Evolutionary conservation across 2,888 invertebrate species (phyloP), one percentile per base, ranked within the genome.

Genomic region (Nomada lathburiana): DNA sequence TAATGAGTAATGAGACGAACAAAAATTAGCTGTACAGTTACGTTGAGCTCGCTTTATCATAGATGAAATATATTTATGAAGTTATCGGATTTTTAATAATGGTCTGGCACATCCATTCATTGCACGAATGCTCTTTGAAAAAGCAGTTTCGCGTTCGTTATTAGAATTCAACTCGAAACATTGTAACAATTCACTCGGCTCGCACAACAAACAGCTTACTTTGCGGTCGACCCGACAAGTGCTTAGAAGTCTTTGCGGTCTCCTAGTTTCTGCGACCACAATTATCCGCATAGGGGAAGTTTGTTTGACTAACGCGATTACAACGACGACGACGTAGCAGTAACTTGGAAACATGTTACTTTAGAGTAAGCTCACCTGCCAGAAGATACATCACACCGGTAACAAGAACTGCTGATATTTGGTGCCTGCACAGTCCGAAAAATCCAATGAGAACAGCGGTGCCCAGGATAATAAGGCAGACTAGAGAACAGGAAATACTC

Each of bases 331-430:
- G 42, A 13, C n/a, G 0, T 5, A 23, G 23, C 18, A 50, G 23
- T 7, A 18, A 36, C 16, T 13, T 36, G 64, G 2, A 3, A n/a
- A 36, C 11, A 23, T 23, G 9, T 23, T n/a, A 18, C 47, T 18
- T 13, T 9, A 16, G 11, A 29, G n/a, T 7, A n/a, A 47, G 90
- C 94, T 94, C 94, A 98, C 98, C 98, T 93, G 98, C 98, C 92
- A 98, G 94, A 76, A 98, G 95, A 94, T 98, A 98, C 97, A 98
- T 98, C 71, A 98, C 98, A 18, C 98, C 98, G 0, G 98, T 98
- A 59, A 98, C 97, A 76, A 98, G 96, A 52, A 98, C 98, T 2
- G 98, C 98, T 90, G 98, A 98, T 92, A 98, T 98, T 94, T 98
- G 98, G 91, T 98, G 97, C 93, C 97, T 97, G 92, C 97, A 96